These are phyloP conservation scores for Anabas testudineus DNA, from an alignment of 2,797 vertebrate species.

Conservation along the genomic window DNA sequence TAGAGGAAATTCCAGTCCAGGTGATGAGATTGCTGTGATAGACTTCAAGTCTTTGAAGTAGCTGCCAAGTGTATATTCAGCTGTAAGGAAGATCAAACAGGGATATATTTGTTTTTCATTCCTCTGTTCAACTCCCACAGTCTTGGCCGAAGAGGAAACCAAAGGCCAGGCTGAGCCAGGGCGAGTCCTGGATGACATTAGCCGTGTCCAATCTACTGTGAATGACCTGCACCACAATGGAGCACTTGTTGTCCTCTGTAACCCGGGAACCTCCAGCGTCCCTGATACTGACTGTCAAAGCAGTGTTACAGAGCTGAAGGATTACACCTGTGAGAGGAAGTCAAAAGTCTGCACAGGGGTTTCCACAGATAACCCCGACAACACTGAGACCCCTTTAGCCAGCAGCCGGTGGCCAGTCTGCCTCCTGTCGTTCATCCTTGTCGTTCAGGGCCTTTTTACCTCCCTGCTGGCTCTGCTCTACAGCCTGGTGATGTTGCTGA, in stretches of 20 bases:
- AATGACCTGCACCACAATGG: constrained; percentile 40
- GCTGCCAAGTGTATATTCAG: constrained; percentile 61
- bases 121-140: constrained; percentile 59
- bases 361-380: not conserved
- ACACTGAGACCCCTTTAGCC: not conserved
- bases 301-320: not conserved
- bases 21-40: constrained; percentile 3
- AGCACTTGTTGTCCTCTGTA: constrained; percentile 73
- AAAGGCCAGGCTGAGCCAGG: constrained; percentile 21
- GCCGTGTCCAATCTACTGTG: constrained; percentile 20
- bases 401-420: not conserved
- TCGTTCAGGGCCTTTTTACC: constrained; percentile 65
- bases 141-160: constrained; percentile 34
- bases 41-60: constrained; percentile 47
- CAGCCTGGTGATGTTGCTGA: constrained; percentile 68
- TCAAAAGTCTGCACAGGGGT: constrained; percentile 4
- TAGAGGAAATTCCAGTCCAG: constrained; percentile 12
- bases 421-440: not conserved
- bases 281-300: constrained; percentile 29
- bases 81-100: constrained; percentile 53
- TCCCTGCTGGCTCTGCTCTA: constrained; percentile 74
- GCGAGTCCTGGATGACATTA: constrained; percentile 16
- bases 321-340: not conserved
- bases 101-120: constrained; percentile 69
- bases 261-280: constrained; percentile 65